phyloP scores from a whole-genome alignment of 2,888 invertebrate species.

The Torymus auratus region DNA sequence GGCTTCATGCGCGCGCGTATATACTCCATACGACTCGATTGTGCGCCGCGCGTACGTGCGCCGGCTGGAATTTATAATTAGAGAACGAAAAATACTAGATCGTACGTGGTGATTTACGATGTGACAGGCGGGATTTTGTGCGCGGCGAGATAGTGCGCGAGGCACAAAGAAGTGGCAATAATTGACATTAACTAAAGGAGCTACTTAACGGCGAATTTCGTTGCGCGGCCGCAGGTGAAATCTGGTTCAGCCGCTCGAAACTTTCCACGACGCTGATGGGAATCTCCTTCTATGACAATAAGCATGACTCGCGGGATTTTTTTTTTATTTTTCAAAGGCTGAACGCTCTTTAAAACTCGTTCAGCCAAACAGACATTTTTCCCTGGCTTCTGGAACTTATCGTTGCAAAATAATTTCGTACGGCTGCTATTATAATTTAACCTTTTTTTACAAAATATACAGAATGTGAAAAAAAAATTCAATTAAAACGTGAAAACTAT shows the following conservation, averaged over 20 bases:
- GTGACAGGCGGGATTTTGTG: conserved; percentile 32
- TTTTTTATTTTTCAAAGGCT: conserved; percentile 41
- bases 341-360: conserved; percentile 48
- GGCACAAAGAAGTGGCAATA: conserved; percentile 46
- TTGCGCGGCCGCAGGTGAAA: conserved; percentile 38
- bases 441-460: too few species aligned
- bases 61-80: too few species aligned
- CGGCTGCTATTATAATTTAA: too few species aligned
- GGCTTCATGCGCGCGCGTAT: neutral
- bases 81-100: too few species aligned
- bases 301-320: conserved; percentile 27
- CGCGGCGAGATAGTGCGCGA: conserved; percentile 9
- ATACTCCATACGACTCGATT: too few species aligned
- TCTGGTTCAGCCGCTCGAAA: conserved; percentile 50
- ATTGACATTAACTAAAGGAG: conserved; percentile 44
- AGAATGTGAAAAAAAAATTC: too few species aligned
- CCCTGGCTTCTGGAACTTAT: neutral
- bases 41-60: neutral
- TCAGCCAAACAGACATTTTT: conserved; percentile 32
- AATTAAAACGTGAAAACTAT: too few species aligned
- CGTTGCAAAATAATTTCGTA: too few species aligned
- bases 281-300: conserved; percentile 47
- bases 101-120: conserved; percentile 51
- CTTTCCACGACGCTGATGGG: conserved; percentile 52
- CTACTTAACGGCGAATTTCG: conserved; percentile 41